Base-by-base conservation (phyloP, 2,888 invertebrate genomes). In the Diadegma fenestrale region DNA sequence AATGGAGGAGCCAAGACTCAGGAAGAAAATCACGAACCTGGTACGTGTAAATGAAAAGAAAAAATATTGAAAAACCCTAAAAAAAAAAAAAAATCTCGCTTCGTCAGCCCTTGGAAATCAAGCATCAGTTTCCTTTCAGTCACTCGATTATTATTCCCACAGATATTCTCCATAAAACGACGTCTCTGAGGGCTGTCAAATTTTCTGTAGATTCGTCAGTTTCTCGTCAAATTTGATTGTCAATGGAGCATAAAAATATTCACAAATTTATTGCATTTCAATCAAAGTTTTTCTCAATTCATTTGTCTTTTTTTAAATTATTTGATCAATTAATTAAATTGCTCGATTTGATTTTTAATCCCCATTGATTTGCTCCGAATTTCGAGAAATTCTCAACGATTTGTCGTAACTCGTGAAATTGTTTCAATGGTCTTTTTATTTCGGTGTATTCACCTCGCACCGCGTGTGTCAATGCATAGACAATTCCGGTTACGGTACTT, bases 1-100 rank as follows among this genome's bases (percentile, higher is more conserved):
- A 94, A 94, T 71, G 94, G 94, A 48, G 94, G 94, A n/a, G 92
- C 94, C 17, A 94, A 94, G 88, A 91, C 92, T 71, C 93, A 93
- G 81, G 93, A 94, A 76, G 94, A 93, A 86, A 93, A 92, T 90
- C 93, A 91, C 71, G 93, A 93, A 79, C 89, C 92, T 82, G 92
- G 94, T 94, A 87, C 90, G 90, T 90, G 66, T 48, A 33, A 63
- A 61, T 12, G 26, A 58, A 54, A 6, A 71, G n/a, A 54, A 45
- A 22, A 51, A 73, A 33, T 26, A 58, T 26, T 58, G 17, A 26
- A 17, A 12, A 5, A 63, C n/a, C 37, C 10, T 41, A 51, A 30
- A 41, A 10, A 51, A 19, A 17, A 58, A 51, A 30, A 41, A 10
- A 51, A 19, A 17, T 37, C 41, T 72, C 30, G 22, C 30, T 41